Conservation (phyloP, 1,140 invertebrate genomes). For the Rhizoglyphus robini region DNA sequence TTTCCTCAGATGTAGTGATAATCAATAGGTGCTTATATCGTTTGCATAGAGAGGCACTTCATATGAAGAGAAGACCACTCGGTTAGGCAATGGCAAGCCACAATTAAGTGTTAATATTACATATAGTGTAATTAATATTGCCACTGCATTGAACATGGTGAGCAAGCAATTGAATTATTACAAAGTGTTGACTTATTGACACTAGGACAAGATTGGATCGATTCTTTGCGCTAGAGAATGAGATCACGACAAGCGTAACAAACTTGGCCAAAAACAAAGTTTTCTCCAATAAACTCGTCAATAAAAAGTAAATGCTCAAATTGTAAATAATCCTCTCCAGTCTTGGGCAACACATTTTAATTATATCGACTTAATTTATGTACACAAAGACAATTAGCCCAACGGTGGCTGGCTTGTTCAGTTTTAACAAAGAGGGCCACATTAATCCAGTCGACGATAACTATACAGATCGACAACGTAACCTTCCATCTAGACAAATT, state of each 20-base stretch:
- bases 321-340: background rate
- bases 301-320: background rate
- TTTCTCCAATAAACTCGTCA: background rate
- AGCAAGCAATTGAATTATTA: slow-evolving; percentile 14
- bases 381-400: background rate
- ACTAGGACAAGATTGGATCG: too few species aligned
- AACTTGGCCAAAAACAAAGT: background rate
- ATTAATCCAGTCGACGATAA: background rate
- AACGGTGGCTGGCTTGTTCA: background rate
- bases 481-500: background rate
- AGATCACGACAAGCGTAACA: too few species aligned
- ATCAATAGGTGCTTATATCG: background rate
- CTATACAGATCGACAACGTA: background rate
- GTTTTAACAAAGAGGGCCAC: background rate
- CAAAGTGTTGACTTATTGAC: background rate
- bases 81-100: background rate
- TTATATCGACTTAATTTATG: background rate
- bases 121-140: background rate
- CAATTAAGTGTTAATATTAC: background rate
- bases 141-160: too few species aligned
- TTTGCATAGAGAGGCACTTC: background rate
- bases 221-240: too few species aligned
- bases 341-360: background rate
- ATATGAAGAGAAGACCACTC: too few species aligned
- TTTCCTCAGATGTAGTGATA: background rate